phyloP scores from a whole-genome alignment of 1,140 invertebrate species.

The Pseudomyrmex gracilis region DNA sequence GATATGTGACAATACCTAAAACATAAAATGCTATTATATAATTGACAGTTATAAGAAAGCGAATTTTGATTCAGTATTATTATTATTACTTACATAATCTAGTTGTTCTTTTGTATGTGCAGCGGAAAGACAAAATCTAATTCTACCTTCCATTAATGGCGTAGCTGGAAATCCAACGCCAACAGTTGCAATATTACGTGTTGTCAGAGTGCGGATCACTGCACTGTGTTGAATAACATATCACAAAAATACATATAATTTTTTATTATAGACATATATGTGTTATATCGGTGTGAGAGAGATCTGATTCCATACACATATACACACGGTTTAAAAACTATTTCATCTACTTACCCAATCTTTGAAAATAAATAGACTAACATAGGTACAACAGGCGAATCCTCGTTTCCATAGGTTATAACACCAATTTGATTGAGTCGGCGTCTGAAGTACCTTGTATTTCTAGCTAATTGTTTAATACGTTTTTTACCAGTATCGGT shows the following conservation, averaged over 20 bases:
- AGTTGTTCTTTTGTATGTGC: slow-evolving; percentile 98
- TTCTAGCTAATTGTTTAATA: slow-evolving; percentile 92
- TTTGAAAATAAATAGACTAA: slow-evolving; percentile 97
- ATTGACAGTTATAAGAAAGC: background rate
- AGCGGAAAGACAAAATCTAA: slow-evolving; percentile 98
- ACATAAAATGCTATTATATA: slow-evolving; percentile 33
- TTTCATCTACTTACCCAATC: slow-evolving; percentile 89
- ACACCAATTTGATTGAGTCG: slow-evolving; percentile 96
- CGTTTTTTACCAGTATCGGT: slow-evolving; percentile 90
- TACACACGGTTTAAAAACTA: slow-evolving; percentile 13
- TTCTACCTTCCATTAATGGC: slow-evolving; percentile 96
- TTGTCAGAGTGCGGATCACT: slow-evolving; percentile 94
- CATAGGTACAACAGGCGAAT: slow-evolving; percentile 98
- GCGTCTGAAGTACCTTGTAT: slow-evolving; percentile 95
- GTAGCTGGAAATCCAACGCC: slow-evolving; percentile 99
- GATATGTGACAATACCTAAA: slow-evolving; percentile 89
- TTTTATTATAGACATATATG: background rate
- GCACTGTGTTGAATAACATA: slow-evolving; percentile 85
- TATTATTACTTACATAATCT: slow-evolving; percentile 89
- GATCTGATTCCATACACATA: background rate
- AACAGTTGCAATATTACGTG: slow-evolving; percentile 95
- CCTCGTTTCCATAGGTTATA: slow-evolving; percentile 97
- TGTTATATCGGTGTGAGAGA: slow-evolving; percentile 1
- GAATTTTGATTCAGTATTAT: background rate
- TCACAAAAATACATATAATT: background rate